These are phyloP conservation scores for Andrena hattorfiana DNA, from an alignment of 2,888 invertebrate genomes.

Conservation along the genomic window DNA sequence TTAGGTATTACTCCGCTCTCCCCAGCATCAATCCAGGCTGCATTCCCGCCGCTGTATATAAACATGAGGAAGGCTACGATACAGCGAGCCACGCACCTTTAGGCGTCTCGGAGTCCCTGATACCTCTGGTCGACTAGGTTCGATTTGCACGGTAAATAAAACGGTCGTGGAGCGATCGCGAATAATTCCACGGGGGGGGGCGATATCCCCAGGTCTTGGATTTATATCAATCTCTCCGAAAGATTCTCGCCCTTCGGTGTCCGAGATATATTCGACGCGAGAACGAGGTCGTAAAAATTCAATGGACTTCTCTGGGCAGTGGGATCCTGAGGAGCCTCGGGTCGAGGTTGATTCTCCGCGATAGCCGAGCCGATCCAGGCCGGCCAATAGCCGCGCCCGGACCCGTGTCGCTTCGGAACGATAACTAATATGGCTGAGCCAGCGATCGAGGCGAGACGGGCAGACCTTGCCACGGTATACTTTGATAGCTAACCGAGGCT, in stretches of 20 bases:
- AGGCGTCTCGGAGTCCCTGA: constrained; percentile 11
- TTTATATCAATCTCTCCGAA: constrained; percentile 27
- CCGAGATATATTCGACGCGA: constrained; percentile 43
- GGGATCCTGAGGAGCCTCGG: constrained; percentile 30
- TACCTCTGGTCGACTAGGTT: constrained; percentile 29
- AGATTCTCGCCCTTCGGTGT: not conserved
- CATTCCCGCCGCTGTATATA: constrained; percentile 69
- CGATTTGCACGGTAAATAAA: constrained; percentile 59
- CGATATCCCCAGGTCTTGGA: not conserved
- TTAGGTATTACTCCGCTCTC: constrained; percentile 62
- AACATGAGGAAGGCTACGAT: constrained; percentile 67
- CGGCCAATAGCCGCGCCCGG: constrained; percentile 26
- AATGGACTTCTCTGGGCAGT: constrained; percentile 27
- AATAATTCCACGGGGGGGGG: constrained; percentile 16
- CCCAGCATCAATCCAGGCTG: constrained; percentile 36
- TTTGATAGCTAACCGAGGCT: constrained; percentile 77
- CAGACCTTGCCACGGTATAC: constrained; percentile 60
- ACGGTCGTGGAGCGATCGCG: constrained; percentile 17
- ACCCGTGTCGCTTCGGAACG: constrained; percentile 53
- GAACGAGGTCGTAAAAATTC: constrained; percentile 65
- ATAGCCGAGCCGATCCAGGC: constrained; percentile 28
- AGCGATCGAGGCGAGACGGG: constrained; percentile 48
- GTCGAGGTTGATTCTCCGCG: constrained; percentile 44
- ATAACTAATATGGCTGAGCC: constrained; percentile 74
- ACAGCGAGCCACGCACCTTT: constrained; percentile 27